phyloP scores from a whole-genome alignment of 2,797 vertebrate species.

The Harpagifer antarcticus region DNA sequence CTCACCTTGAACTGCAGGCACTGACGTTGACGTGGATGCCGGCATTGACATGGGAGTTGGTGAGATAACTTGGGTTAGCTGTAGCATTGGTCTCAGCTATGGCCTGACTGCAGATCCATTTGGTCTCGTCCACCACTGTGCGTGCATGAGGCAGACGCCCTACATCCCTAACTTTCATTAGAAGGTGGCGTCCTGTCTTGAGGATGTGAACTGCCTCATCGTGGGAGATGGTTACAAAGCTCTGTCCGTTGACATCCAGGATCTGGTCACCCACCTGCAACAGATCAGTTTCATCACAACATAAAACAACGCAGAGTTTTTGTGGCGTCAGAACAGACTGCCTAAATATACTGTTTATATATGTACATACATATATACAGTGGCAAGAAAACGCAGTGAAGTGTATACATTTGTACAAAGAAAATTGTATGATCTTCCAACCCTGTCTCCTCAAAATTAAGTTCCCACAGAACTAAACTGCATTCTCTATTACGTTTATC shows the following conservation, averaged over 20 bases:
- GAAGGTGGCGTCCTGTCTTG: constrained; percentile 89
- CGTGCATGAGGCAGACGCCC: constrained; percentile 93
- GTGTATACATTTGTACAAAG: no score
- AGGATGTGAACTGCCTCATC: constrained; percentile 94
- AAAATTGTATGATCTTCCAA: no score
- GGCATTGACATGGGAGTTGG: neutral
- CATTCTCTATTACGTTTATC: no score
- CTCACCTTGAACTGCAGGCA: constrained; percentile 63
- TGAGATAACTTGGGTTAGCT: constrained; percentile 12
- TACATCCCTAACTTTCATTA: constrained; percentile 92
- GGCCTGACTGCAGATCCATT: constrained; percentile 89
- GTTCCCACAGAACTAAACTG: no score
- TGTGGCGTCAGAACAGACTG: no score
- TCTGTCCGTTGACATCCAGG: constrained; percentile 91
- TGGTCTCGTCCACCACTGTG: constrained; percentile 91
- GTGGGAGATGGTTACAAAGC: constrained; percentile 91
- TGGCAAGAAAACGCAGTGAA: no score
- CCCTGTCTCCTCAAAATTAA: no score
- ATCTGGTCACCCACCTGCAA: constrained; percentile 95
- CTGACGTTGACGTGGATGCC: constrained; percentile 3
- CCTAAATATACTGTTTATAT: no score
- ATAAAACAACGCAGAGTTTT: no score
- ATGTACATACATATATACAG: no score
- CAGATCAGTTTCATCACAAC: neutral
- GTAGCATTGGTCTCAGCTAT: constrained; percentile 80